phyloP scores from a whole-genome alignment of 2,113 vertebrate genomes.

The Siphamia tubifer region DNA sequence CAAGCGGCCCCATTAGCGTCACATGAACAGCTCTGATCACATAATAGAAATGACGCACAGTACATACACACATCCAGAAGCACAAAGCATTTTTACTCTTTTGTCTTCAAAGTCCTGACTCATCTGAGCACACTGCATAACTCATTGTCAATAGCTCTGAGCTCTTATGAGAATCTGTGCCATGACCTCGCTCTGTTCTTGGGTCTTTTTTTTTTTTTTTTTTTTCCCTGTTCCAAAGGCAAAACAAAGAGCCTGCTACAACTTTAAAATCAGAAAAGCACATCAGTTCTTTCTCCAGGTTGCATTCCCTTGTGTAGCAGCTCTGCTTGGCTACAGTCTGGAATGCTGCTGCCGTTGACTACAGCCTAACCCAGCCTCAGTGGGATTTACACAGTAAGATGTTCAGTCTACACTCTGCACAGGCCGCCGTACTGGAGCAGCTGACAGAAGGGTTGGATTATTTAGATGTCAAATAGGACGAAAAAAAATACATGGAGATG shows the following conservation, averaged over 20 bases:
- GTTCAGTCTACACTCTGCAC: conserved; percentile 4
- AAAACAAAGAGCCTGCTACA: conserved; percentile 25
- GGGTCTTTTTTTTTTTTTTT: too few relatives aligned
- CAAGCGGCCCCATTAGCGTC: too few relatives aligned
- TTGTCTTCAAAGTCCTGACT: conserved; percentile 27
- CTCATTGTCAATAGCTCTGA: conserved; percentile 6
- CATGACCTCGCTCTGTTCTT: conserved; percentile 1
- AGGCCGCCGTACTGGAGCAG: conserved; percentile 8
- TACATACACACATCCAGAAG: neutral
- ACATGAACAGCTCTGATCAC: neutral
- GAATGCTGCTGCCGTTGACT: conserved; percentile 42
- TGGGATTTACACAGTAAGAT: conserved; percentile 23
- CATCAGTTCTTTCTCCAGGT: neutral
- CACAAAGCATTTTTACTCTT: conserved; percentile 1
- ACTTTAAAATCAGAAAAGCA: conserved; percentile 1
- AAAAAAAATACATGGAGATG: neutral
- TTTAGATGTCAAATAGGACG: conserved; percentile 5
- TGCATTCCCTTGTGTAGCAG: conserved; percentile 3
- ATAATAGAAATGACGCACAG: neutral
- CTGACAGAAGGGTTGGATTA: neutral
- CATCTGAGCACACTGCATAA: conserved; percentile 16
- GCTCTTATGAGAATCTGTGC: neutral
- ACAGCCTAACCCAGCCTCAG: conserved; percentile 19
- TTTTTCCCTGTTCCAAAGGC: neutral
- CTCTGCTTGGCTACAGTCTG: conserved; percentile 30